These are phyloP conservation scores for Protobothrops mucrosquamatus DNA, from an alignment of 2,113 vertebrate genomes.

Conservation along the genomic window DNA sequence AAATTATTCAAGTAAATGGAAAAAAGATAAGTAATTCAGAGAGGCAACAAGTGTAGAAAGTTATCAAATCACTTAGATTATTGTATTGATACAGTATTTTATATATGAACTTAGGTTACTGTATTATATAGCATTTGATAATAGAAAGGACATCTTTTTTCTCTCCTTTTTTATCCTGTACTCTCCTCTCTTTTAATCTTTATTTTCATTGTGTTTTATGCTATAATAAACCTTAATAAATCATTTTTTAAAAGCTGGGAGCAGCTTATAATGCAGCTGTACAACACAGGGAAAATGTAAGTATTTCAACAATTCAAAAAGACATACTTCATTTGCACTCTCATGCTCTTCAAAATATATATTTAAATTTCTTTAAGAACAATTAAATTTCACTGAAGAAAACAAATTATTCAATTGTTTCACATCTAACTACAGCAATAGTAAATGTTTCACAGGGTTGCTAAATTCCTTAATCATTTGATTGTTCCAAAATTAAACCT, in stretches of 20 bases:
- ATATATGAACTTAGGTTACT: no score
- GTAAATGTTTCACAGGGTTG: slow-evolving; percentile 15
- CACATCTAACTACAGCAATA: slow-evolving; percentile 25
- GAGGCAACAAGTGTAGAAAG: no score
- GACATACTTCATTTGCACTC: background rate
- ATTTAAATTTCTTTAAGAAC: background rate
- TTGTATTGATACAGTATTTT: no score
- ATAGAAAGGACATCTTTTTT: background rate
- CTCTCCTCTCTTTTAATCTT: background rate
- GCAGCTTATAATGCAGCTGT: background rate
- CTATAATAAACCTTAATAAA: background rate
- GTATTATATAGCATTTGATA: no score
- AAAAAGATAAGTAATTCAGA: no score
- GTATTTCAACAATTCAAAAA: background rate
- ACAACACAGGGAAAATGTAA: background rate
- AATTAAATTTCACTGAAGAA: background rate
- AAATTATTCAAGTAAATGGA: no score
- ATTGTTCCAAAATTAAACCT: slow-evolving; percentile 39
- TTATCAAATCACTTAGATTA: no score
- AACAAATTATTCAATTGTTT: background rate
- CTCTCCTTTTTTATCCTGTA: background rate
- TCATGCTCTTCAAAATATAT: background rate
- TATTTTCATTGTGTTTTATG: background rate
- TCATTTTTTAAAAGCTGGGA: background rate
- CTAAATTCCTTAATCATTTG: slow-evolving; percentile 17